Percentiles rank a stretch among this genome's conserved stretches.
Evolutionary conservation across 2,888 invertebrate species (phyloP).

Genomic region (Eudemis profundana): DNA sequence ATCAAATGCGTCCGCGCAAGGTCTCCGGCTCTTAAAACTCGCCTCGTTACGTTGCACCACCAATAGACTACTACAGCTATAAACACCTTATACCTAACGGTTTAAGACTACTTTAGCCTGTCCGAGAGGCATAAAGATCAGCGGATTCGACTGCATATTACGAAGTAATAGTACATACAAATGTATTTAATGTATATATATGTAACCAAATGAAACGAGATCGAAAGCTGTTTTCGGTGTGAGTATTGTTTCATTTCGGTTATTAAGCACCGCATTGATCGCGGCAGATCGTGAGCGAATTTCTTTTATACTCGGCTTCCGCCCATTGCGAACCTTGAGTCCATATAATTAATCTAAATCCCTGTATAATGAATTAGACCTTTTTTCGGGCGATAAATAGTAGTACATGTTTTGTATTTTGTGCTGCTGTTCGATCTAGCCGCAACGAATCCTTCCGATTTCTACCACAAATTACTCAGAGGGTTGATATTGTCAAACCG

Average conservation of each 20-base stretch:
- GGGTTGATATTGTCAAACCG: too few relatives aligned
- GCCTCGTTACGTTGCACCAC: constrained; percentile 28
- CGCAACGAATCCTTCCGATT: too few relatives aligned
- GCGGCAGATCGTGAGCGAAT: constrained; percentile 18
- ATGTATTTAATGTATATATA: constrained; percentile 11
- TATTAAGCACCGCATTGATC: constrained; percentile 3
- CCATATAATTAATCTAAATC: constrained; percentile 1
- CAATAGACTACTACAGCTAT: constrained; percentile 4
- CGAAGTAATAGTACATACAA: constrained; percentile 26
- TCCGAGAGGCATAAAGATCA: not conserved
- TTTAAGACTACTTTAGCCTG: constrained; percentile 20
- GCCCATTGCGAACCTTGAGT: constrained; percentile 26
- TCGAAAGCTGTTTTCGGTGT: constrained; percentile 36
- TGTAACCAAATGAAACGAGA: constrained; percentile 34
- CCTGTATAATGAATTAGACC: not conserved
- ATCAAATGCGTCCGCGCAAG: constrained; percentile 60
- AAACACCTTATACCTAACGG: constrained; percentile 14
- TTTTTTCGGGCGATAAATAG: not conserved
- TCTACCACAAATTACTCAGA: too few relatives aligned
- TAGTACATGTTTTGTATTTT: not conserved
- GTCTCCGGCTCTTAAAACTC: constrained; percentile 51
- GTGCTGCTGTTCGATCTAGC: not conserved
- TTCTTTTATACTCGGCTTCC: constrained; percentile 29
- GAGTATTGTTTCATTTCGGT: constrained; percentile 29
- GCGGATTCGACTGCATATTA: constrained; percentile 34